Evolutionary conservation across 2,797 vertebrate species (phyloP).

Genomic region (Limnodromus scolopaceus): DNA sequence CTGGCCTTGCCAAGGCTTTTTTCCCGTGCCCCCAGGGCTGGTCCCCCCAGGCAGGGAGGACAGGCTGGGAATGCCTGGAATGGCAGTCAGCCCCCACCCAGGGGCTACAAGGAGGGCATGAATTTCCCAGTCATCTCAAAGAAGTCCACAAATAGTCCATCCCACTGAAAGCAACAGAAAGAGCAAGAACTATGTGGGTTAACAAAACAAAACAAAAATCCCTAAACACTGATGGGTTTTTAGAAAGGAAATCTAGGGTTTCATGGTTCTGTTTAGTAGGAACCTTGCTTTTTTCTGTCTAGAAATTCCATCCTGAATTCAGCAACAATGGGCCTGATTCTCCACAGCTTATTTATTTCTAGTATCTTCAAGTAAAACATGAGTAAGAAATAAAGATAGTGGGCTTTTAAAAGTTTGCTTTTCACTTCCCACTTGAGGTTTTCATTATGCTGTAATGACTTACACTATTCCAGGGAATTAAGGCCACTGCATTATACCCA

Average conservation of each 20-base stretch:
- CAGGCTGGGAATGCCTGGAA: background rate
- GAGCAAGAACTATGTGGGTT: background rate
- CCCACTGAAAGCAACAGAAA: background rate
- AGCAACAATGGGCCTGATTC: background rate
- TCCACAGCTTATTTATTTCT: background rate
- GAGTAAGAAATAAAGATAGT: background rate
- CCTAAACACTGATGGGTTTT: background rate
- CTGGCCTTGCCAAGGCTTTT: background rate
- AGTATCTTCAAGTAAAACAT: background rate
- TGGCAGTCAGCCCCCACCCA: background rate
- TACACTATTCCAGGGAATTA: background rate
- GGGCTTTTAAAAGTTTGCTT: background rate
- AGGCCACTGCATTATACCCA: background rate
- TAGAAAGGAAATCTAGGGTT: background rate
- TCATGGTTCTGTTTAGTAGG: background rate
- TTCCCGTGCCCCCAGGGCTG: background rate
- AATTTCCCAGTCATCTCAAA: background rate
- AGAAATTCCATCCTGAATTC: background rate
- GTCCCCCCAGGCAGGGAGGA: background rate
- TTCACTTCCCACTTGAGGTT: background rate
- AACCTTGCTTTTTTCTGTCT: background rate
- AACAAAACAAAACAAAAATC: background rate
- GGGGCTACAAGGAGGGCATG: accelerated
- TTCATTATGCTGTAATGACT: accelerated
- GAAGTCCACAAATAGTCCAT: background rate